Percentiles rank a stretch among this genome's conserved stretches.
These are phyloP conservation scores for Mystacornis crossleyi DNA, from an alignment of 2,113 vertebrate genomes.

Conservation along the genomic window DNA sequence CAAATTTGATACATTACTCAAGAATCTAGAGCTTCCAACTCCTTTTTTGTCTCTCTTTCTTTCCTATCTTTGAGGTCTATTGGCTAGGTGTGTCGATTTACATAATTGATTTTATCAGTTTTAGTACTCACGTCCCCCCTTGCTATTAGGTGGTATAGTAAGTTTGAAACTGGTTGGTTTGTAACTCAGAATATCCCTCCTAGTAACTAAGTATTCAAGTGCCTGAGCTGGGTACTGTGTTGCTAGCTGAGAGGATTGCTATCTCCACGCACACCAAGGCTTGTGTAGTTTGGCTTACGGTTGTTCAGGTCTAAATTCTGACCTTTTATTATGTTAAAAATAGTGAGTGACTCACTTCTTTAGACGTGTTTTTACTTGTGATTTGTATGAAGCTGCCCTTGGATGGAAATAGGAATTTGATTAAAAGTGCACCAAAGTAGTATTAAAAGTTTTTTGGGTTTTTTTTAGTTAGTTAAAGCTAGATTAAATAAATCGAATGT, in stretches of 20 bases:
- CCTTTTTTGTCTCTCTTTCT: neutral
- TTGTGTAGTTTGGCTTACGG: neutral
- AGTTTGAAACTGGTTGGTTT: neutral
- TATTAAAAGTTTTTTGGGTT: neutral
- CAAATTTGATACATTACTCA: slow-evolving; percentile 14
- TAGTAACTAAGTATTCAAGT: neutral
- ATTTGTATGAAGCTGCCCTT: slow-evolving; percentile 17
- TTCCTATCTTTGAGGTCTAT: neutral
- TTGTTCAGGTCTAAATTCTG: slow-evolving; percentile 28
- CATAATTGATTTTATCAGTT: neutral
- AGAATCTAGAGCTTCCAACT: neutral
- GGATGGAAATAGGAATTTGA: neutral
- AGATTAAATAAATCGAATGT: neutral
- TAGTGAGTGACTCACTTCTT: slow-evolving; percentile 40
- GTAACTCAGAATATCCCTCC: neutral
- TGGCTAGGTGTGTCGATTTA: neutral
- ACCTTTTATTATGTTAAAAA: slow-evolving; percentile 53
- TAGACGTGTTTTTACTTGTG: slow-evolving; percentile 31
- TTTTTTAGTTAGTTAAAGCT: neutral
- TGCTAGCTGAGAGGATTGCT: neutral
- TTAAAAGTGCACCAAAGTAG: neutral
- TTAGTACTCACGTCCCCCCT: neutral
- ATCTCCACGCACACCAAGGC: neutral
- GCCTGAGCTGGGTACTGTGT: neutral
- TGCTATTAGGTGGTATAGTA: neutral